These are phyloP conservation scores for Heliangelus exortis DNA, from an alignment of 2,797 vertebrate species.

Conservation along the genomic window DNA sequence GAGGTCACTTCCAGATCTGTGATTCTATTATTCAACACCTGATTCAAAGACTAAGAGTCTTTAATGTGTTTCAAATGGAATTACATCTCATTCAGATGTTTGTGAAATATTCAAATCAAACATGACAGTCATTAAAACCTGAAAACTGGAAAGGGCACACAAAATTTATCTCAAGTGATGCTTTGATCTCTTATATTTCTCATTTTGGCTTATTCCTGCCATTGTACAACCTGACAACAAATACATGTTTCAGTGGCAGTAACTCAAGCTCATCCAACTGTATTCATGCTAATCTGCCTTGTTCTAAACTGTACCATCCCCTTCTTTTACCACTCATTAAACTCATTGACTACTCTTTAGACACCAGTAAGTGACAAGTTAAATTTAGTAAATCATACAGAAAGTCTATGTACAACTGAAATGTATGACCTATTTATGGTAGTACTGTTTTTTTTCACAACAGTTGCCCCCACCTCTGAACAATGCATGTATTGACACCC, in stretches of 20 bases:
- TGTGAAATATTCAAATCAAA: constrained; percentile 11
- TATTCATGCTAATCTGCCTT: background rate
- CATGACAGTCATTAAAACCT: background rate
- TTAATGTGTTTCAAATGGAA: background rate
- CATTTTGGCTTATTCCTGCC: background rate
- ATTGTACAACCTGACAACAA: background rate
- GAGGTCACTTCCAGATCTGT: background rate
- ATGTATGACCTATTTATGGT: background rate
- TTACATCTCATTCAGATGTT: background rate
- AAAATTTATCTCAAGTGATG: background rate
- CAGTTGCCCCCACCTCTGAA: background rate
- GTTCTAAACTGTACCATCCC: background rate
- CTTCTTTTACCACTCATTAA: background rate
- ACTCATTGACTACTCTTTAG: background rate
- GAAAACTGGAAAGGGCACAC: background rate
- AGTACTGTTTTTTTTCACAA: background rate
- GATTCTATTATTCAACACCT: background rate
- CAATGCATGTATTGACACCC: background rate
- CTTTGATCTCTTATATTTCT: background rate
- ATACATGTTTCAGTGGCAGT: background rate
- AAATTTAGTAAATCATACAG: background rate
- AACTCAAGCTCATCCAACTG: background rate
- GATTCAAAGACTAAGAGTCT: background rate
- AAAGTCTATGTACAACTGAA: background rate
- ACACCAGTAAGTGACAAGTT: background rate